phyloP scores from a whole-genome alignment of 2,888 invertebrate genomes.

The Aphodius sticticus region DNA sequence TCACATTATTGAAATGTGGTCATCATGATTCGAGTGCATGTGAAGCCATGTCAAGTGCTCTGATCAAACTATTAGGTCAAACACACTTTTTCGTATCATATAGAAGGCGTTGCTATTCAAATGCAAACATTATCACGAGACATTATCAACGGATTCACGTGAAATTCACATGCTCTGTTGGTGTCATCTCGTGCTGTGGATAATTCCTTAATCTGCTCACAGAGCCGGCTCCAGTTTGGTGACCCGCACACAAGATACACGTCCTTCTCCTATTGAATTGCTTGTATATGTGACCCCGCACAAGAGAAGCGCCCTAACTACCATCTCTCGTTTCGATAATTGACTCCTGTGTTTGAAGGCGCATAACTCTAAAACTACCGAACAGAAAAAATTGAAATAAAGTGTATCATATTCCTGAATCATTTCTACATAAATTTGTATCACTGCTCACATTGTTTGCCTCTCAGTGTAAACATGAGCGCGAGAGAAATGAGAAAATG shows the following conservation, averaged over 20 bases:
- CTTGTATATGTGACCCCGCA: too few species aligned
- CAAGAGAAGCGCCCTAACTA: too few species aligned
- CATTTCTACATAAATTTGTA: too few species aligned
- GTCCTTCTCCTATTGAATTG: not conserved
- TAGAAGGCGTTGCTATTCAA: not conserved
- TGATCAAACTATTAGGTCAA: not conserved
- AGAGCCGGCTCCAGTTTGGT: not conserved
- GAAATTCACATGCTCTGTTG: conserved; percentile 16
- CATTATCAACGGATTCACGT: not conserved
- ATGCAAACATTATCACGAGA: not conserved
- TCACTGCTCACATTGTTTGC: too few species aligned
- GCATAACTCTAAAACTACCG: too few species aligned
- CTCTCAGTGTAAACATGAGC: too few species aligned
- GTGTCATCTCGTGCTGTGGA: not conserved
- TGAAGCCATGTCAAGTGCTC: not conserved
- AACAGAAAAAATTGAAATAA: too few species aligned
- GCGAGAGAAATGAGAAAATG: too few species aligned
- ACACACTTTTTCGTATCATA: not conserved
- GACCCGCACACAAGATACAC: not conserved
- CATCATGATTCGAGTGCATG: not conserved
- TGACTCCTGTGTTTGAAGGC: too few species aligned
- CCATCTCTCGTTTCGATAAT: too few species aligned
- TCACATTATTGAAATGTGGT: not conserved
- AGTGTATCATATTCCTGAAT: too few species aligned
- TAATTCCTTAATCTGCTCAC: not conserved